Evolutionary conservation across 2,888 invertebrate genomes (phyloP).

Genomic region (Phrixothrix hirtus): DNA sequence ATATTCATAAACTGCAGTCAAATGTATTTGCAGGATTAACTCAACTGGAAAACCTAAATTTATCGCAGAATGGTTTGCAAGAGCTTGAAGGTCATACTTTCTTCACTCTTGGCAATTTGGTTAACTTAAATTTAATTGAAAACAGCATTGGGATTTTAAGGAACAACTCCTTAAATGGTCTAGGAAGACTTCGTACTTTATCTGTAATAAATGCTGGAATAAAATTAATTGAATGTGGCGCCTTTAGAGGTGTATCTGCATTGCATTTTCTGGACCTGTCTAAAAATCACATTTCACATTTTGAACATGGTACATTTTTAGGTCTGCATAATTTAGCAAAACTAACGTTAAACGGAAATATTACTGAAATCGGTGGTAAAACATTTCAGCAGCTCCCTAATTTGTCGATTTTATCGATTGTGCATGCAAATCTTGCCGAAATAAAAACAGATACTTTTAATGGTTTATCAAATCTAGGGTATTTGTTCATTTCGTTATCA

Average conservation of each 20-base stretch:
- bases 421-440: neutral
- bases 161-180: neutral
- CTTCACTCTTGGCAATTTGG: neutral
- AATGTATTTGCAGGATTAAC: neutral
- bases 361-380: neutral
- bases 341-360: neutral
- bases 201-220: neutral
- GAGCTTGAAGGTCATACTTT: neutral
- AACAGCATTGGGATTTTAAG: neutral
- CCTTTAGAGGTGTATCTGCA: neutral
- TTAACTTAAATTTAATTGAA: neutral
- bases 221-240: neutral
- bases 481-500: neutral
- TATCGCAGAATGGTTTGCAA: neutral
- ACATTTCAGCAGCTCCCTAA: neutral
- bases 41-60: neutral
- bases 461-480: neutral
- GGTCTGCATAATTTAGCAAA: neutral
- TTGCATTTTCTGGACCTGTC: neutral
- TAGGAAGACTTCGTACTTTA: neutral
- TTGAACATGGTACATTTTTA: neutral
- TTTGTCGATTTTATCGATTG: neutral
- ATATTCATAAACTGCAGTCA: neutral
- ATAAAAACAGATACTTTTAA: neutral
- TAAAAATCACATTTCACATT: neutral